Base-by-base conservation (phyloP, 2,888 invertebrate species). In the Fragum fragum region DNA sequence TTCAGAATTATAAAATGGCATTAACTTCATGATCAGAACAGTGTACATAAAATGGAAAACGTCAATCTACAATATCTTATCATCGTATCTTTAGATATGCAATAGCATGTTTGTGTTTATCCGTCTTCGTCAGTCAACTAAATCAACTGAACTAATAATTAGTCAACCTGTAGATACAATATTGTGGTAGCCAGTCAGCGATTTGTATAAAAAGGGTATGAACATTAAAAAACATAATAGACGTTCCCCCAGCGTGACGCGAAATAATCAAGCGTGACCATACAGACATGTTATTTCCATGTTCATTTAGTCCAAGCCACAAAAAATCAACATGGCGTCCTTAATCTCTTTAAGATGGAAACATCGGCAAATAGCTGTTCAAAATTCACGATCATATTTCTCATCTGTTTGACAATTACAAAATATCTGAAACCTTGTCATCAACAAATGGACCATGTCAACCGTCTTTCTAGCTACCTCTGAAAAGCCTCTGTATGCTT, bases 371-470 rank as follows among this genome's bases (percentile, higher is more conserved):
- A 57, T 61, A 73, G 59, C 73, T 39, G 61, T 57, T 42, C 71
- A 69, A 81, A 77, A 81, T 81, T 81, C 81, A 81, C 70, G 77
- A 81, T 81, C 81, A 81, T 81, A 81, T 81, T 81, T 77, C 81
- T 74, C 76, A 77, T 81, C 74, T 74, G 71, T 66, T 68, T 66
- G 73, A 74, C 77, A 77, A 77, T 81, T 71, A 55, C 55, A 71
- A 74, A 66, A 66, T 73, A 77, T 77, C 75, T 47, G 70, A 73
- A n/a, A 73, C 6, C 28, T 18, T 2, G 57, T 21, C 57, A 6
- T 21, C 1, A 9, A n/a, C 5, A 47, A 47, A 14, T n/a, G 2
- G 47, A n/a, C n/a, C 47, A 14, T 47, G 5, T 47, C 5, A 36
- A 36, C n/a, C n/a, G n/a, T n/a, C n/a, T n/a, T n/a, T n/a, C n/a